Evolutionary conservation across 35 echinoderm and acorn worm species (phyloP), one percentile per base, ranked within the genome.

Genomic region (Patiria miniata): DNA sequence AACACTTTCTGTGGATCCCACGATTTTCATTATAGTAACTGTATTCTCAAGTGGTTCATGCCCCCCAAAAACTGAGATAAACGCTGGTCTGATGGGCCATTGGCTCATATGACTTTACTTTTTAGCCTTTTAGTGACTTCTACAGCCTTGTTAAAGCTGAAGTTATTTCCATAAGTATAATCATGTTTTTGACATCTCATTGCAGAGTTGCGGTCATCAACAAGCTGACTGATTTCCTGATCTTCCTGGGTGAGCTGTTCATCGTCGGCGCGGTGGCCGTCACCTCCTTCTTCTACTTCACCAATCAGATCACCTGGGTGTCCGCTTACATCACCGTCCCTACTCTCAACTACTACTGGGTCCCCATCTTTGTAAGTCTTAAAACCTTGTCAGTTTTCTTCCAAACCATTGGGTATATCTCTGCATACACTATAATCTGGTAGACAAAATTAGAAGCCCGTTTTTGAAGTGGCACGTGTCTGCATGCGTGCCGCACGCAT

Each of bases 121-220:
- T n/a, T n/a, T n/a, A n/a, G n/a, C n/a, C n/a, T n/a, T n/a, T n/a
- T n/a, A n/a, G n/a, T n/a, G n/a, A n/a, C n/a, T n/a, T n/a, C n/a
- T n/a, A n/a, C n/a, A n/a, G n/a, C n/a, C n/a, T n/a, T n/a, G n/a
- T n/a, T n/a, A n/a, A n/a, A n/a, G n/a, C n/a, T n/a, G n/a, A n/a
- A n/a, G n/a, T n/a, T n/a, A n/a, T n/a, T n/a, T n/a, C n/a, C n/a
- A n/a, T n/a, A n/a, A n/a, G n/a, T n/a, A n/a, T n/a, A n/a, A n/a
- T n/a, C n/a, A n/a, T n/a, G n/a, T n/a, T n/a, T n/a, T n/a, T n/a
- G n/a, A n/a, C n/a, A n/a, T n/a, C n/a, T n/a, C n/a, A 7, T 23
- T 86, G 22, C 83, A 97, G 95, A 54, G 95, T 97, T 28, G 91
- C 91, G 5, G 95, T 93, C n/a, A 88, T 97, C 29, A 97, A 97